phyloP scores from a whole-genome alignment of 2,888 invertebrate genomes.

The Pedicia rivosa region DNA sequence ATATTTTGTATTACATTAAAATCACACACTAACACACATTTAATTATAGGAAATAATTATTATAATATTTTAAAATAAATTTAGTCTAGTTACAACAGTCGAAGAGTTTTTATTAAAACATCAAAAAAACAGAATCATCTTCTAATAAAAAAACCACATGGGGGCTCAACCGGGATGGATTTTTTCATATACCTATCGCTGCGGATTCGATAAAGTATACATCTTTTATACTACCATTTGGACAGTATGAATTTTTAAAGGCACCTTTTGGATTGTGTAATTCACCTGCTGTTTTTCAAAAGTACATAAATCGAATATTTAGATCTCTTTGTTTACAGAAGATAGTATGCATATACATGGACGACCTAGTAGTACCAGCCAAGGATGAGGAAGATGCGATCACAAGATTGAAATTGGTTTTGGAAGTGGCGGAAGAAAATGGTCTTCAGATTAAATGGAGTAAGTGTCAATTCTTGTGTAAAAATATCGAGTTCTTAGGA shows the following conservation, averaged over 20 bases:
- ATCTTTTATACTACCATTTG: slow-evolving; percentile 19
- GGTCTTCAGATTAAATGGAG: slow-evolving; percentile 11
- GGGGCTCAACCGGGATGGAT: slow-evolving; percentile 20
- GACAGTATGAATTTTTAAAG: slow-evolving; percentile 17
- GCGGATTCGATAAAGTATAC: slow-evolving; percentile 16
- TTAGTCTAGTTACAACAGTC: too few species aligned
- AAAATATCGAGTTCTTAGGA: slow-evolving; percentile 15
- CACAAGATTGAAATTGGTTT: slow-evolving; percentile 9
- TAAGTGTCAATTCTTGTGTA: slow-evolving; percentile 15
- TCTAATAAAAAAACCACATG: too few species aligned
- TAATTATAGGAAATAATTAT: too few species aligned
- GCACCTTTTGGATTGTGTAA: slow-evolving; percentile 25
- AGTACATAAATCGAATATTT: slow-evolving; percentile 14
- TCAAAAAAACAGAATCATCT: too few species aligned
- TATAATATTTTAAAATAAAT: too few species aligned
- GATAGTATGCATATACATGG: slow-evolving; percentile 15
- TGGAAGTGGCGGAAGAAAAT: slow-evolving; percentile 8
- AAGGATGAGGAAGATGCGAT: slow-evolving; percentile 9
- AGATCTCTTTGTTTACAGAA: slow-evolving; percentile 7
- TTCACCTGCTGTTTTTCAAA: slow-evolving; percentile 18
- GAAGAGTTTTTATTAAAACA: too few species aligned
- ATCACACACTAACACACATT: too few species aligned
- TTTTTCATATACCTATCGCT: slow-evolving; percentile 21
- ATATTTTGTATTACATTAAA: too few species aligned
- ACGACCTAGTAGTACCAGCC: slow-evolving; percentile 17